These are phyloP conservation scores for Gryllus longicercus DNA, from an alignment of 2,888 invertebrate species.

Conservation along the genomic window DNA sequence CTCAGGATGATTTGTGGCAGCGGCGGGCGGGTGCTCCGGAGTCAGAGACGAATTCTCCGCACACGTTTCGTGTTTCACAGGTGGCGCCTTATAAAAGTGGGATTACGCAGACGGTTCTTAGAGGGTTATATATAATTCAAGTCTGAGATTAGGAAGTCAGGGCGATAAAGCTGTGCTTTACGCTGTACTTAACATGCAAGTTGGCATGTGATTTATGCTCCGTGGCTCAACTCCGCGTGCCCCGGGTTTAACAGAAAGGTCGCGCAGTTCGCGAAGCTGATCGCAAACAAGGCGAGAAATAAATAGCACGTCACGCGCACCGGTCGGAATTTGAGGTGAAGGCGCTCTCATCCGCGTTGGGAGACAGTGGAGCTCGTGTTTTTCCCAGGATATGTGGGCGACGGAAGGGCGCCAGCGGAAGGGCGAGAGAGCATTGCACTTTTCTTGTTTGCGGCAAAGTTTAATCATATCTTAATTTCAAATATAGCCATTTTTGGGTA, in stretches of 20 bases:
- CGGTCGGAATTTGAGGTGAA: too few relatives aligned
- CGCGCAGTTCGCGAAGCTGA: background rate
- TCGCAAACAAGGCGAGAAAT: constrained; percentile 3
- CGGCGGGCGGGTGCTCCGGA: background rate
- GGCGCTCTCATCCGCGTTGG: too few relatives aligned
- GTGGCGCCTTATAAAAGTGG: background rate
- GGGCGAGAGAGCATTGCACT: too few relatives aligned
- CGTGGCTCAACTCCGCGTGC: background rate
- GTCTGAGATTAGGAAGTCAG: constrained; percentile 17
- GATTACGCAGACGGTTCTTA: background rate
- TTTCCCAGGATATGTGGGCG: too few relatives aligned
- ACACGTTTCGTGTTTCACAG: background rate
- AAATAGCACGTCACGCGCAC: background rate
- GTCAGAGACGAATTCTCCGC: background rate
- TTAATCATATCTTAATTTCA: too few relatives aligned
- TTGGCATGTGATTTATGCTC: background rate
- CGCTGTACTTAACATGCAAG: background rate
- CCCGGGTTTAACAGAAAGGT: background rate
- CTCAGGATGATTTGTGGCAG: background rate
- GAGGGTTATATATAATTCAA: background rate
- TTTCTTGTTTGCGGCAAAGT: too few relatives aligned
- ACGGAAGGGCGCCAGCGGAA: too few relatives aligned
- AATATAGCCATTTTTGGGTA: too few relatives aligned
- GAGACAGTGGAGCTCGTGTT: too few relatives aligned
- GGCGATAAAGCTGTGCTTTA: background rate